Evolutionary conservation across 2,797 vertebrate genomes (phyloP).

Genomic region (Caiman crocodilus): DNA sequence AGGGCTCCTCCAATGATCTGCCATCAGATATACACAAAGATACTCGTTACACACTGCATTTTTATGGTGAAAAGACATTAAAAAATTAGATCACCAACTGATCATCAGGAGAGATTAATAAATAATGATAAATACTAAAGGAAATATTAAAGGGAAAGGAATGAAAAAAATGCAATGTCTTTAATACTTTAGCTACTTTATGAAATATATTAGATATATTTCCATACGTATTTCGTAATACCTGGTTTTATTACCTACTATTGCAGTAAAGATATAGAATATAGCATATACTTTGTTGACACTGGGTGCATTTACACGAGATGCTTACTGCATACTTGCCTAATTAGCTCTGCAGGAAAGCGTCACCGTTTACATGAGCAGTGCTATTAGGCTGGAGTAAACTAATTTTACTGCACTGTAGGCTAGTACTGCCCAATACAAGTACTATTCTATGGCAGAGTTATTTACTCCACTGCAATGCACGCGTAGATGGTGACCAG

Average conservation of each 20-base stretch:
- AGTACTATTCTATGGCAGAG: too few species aligned
- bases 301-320: background rate
- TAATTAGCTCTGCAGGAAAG: too few species aligned
- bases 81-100: background rate
- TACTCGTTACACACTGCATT: slow-evolving; percentile 5
- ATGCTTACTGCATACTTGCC: too few species aligned
- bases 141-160: background rate
- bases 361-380: too few species aligned
- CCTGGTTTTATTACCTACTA: background rate
- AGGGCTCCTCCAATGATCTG: background rate
- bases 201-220: background rate
- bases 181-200: background rate
- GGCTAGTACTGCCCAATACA: too few species aligned
- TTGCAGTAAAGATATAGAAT: background rate
- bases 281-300: background rate
- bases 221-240: too few species aligned
- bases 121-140: background rate
- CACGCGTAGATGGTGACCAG: too few species aligned
- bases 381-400: too few species aligned
- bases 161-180: background rate
- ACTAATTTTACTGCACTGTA: too few species aligned
- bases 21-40: background rate
- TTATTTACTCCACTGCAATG: too few species aligned
- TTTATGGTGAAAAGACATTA: background rate
- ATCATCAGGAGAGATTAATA: background rate